Conservation (phyloP, 2,113 vertebrate species). For the Xiphophorus maculatus region DNA sequence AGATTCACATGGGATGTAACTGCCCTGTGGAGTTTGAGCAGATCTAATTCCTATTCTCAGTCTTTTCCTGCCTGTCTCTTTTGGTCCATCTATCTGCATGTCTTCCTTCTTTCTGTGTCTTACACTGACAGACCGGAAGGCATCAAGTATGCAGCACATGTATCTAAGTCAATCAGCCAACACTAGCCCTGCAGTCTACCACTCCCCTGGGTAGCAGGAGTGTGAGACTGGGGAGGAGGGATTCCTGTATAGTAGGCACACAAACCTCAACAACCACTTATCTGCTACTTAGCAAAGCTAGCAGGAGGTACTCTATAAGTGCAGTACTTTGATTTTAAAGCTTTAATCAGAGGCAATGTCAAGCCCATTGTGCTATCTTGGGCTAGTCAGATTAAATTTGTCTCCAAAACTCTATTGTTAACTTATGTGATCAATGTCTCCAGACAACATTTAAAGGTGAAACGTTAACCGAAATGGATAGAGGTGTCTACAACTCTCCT, state of each 20-base stretch:
- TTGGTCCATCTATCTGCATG: conserved; percentile 13
- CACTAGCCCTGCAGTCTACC: conserved; percentile 66
- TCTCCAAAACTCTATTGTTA: conserved; percentile 8
- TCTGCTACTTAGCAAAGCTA: conserved; percentile 72
- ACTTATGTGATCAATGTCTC: conserved; percentile 2
- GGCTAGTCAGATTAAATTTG: conserved; percentile 24
- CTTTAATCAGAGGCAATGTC: conserved; percentile 41
- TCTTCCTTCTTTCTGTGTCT: conserved; percentile 20
- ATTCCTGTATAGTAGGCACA: conserved; percentile 70
- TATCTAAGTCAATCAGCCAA: conserved; percentile 75
- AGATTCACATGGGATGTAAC: conserved; percentile 22
- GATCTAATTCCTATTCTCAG: conserved; percentile 17
- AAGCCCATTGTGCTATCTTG: conserved; percentile 24
- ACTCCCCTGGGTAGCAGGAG: conserved; percentile 65
- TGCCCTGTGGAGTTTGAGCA: conserved; percentile 5
- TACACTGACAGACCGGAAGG: conserved; percentile 51
- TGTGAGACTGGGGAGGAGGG: conserved; percentile 62
- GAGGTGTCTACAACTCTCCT: not conserved
- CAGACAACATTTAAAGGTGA: not conserved
- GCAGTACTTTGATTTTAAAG: conserved; percentile 30
- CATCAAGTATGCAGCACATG: conserved; percentile 75
- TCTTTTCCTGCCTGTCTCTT: conserved; percentile 20
- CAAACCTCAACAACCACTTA: conserved; percentile 76
- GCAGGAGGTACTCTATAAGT: conserved; percentile 47
- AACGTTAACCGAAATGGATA: not conserved